phyloP scores from a whole-genome alignment of 1,140 invertebrate genomes.

The Gerris buenoi region DNA sequence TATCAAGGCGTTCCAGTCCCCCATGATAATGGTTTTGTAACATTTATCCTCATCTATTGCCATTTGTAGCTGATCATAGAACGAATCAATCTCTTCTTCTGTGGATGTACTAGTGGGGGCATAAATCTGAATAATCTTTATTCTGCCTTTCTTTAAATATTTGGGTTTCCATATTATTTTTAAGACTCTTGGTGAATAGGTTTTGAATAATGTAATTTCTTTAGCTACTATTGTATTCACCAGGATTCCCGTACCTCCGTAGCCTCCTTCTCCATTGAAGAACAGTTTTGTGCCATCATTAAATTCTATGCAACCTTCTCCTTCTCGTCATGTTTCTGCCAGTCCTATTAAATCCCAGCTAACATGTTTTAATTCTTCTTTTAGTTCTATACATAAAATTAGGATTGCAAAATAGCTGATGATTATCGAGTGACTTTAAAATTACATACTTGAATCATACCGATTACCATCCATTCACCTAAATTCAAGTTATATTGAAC shows the following conservation, averaged over 20 bases:
- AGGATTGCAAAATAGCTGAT: too few relatives aligned
- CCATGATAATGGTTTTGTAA: constrained; percentile 12
- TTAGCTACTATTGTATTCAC: not conserved
- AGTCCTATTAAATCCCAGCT: too few relatives aligned
- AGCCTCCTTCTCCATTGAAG: not conserved
- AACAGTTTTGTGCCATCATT: not conserved
- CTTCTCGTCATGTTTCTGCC: too few relatives aligned
- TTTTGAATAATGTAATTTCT: not conserved
- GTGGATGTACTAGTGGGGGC: constrained; percentile 5
- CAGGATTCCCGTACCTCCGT: too few relatives aligned
- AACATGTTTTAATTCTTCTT: too few relatives aligned
- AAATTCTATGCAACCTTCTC: too few relatives aligned
- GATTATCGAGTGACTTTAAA: too few relatives aligned
- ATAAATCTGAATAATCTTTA: constrained; percentile 12
- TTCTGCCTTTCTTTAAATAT: not conserved
- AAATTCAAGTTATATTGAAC: too few relatives aligned
- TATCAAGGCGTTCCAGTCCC: constrained; percentile 13
- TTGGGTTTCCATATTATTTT: not conserved
- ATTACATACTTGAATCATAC: too few relatives aligned
- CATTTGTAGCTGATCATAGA: constrained; percentile 8
- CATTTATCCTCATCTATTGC: constrained; percentile 1
- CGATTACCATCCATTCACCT: too few relatives aligned
- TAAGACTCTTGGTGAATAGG: not conserved
- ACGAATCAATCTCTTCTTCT: constrained; percentile 8
- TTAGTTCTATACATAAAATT: too few relatives aligned